phyloP scores from a whole-genome alignment of 2,113 vertebrate species.

The Tyrannus savana region DNA sequence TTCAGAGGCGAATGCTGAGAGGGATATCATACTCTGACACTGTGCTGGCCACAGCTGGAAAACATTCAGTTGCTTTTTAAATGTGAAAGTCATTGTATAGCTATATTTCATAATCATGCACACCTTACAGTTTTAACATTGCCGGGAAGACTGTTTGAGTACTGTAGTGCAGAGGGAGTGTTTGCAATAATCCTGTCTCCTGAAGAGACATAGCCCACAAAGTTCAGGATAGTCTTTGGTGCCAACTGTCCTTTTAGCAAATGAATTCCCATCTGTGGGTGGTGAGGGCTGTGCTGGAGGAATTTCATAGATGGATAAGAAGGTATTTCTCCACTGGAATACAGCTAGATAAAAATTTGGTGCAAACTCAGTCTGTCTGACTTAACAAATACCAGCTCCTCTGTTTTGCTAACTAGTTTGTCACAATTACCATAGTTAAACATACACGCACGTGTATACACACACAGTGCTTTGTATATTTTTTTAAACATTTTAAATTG shows the following conservation, averaged over 20 bases:
- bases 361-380: slow-evolving; percentile 5
- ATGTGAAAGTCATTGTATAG: slow-evolving; percentile 27
- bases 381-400: neutral
- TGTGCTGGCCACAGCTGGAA: neutral
- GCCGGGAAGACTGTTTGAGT: slow-evolving; percentile 51
- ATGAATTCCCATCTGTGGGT: slow-evolving; percentile 36
- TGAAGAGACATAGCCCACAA: slow-evolving; percentile 45
- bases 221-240: slow-evolving; percentile 13
- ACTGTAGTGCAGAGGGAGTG: neutral
- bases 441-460: neutral
- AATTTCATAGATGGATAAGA: slow-evolving; percentile 41
- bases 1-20: neutral
- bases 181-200: slow-evolving; percentile 51
- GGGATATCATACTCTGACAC: neutral
- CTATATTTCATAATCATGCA: slow-evolving; percentile 28
- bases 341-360: slow-evolving; percentile 4
- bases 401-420: neutral
- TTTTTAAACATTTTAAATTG: neutral
- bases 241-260: slow-evolving; percentile 56
- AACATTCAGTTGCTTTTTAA: neutral
- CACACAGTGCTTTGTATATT: neutral
- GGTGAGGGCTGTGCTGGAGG: neutral
- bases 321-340: neutral
- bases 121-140: slow-evolving; percentile 45
- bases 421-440: neutral